phyloP scores from a whole-genome alignment of 1,140 invertebrate species.

The Bathynomus jamesi region DNA sequence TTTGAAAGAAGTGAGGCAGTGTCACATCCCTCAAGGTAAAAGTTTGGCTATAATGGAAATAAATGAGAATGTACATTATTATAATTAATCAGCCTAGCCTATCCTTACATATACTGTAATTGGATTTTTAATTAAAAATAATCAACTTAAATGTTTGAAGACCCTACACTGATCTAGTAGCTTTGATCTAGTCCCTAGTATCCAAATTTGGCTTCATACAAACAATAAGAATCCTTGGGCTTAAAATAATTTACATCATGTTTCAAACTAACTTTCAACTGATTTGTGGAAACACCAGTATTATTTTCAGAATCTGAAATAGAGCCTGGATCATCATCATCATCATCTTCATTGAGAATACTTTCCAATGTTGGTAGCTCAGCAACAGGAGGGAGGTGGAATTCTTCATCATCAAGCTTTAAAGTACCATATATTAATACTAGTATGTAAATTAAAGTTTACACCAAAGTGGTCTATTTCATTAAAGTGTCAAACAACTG shows the following conservation, averaged over 20 bases:
- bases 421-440: background rate
- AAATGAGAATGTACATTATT: background rate
- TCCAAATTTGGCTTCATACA: background rate
- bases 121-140: background rate
- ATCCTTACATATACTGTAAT: background rate
- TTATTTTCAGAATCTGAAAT: constrained; percentile 34
- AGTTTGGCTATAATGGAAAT: constrained; percentile 26
- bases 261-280: no score
- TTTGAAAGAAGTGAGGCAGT: constrained; percentile 42
- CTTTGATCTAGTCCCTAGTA: no score
- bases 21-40: constrained; percentile 40
- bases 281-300: background rate
- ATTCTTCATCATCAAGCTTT: constrained; percentile 67
- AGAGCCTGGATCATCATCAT: constrained; percentile 32
- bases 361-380: constrained; percentile 74
- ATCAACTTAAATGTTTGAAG: constrained; percentile 1
- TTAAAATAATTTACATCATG: no score
- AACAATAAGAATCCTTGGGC: constrained; percentile 27
- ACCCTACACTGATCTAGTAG: constrained; percentile 11
- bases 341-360: constrained; percentile 67
- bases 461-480: no score
- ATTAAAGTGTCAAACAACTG: no score
- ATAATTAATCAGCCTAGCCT: background rate
- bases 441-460: background rate
- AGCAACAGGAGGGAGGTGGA: constrained; percentile 67